These are phyloP conservation scores for Eretmocerus hayati DNA, from an alignment of 2,888 invertebrate species.

Conservation along the genomic window DNA sequence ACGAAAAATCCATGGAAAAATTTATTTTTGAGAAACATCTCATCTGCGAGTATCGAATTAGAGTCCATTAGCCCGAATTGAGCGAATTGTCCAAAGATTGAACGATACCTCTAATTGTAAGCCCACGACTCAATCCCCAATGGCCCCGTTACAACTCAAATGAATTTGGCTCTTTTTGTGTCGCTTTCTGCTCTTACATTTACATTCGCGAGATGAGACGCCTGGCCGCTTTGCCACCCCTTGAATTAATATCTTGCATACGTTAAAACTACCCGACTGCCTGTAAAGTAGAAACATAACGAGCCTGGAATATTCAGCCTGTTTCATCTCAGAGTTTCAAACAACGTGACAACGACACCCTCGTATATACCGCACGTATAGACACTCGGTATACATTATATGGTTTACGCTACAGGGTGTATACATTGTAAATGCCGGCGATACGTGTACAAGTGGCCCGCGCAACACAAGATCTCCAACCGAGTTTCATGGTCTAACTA, in stretches of 20 bases:
- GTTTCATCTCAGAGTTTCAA: too few relatives aligned
- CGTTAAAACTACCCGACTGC: neutral
- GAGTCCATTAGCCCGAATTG: too few relatives aligned
- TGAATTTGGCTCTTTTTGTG: slow-evolving; percentile 21
- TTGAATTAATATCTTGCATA: slow-evolving; percentile 41
- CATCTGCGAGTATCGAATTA: too few relatives aligned
- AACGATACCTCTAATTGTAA: too few relatives aligned
- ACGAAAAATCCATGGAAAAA: too few relatives aligned
- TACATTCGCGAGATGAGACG: slow-evolving; percentile 24
- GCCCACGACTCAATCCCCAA: too few relatives aligned
- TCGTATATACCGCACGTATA: neutral
- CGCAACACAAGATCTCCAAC: too few relatives aligned
- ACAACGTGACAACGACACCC: too few relatives aligned
- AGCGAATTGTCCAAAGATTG: too few relatives aligned
- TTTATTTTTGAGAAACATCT: too few relatives aligned
- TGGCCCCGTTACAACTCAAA: slow-evolving; percentile 12
- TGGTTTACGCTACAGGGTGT: neutral
- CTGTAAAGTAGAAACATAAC: neutral
- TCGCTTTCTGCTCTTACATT: slow-evolving; percentile 13
- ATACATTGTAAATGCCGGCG: neutral
- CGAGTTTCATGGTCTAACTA: slow-evolving; percentile 7
- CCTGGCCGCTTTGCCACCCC: slow-evolving; percentile 42
- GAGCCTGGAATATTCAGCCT: slow-evolving; percentile 8
- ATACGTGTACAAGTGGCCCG: slow-evolving; percentile 24
- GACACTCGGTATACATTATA: neutral